A percentile compares a stretch with the other conserved stretches of the same genome.
Conservation (phyloP, 2,113 vertebrate genomes). For the Phalacrocorax pelagicus region DNA sequence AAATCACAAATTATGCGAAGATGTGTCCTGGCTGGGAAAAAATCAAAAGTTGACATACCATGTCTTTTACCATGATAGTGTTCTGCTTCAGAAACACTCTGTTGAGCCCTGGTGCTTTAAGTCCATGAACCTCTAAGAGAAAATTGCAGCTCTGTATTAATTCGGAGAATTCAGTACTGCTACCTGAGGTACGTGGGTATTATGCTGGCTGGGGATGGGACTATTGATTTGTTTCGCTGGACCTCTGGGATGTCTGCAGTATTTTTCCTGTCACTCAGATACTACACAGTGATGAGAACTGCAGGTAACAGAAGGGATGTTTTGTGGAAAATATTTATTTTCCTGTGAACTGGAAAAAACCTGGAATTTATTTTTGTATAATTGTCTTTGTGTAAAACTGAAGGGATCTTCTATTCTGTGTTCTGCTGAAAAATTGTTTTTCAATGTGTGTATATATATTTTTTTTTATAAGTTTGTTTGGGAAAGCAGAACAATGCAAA, state of each 20-base stretch:
- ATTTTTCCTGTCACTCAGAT: neutral
- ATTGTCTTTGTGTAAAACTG: neutral
- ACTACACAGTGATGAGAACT: neutral
- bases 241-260: neutral
- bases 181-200: neutral
- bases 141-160: neutral
- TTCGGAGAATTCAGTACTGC: neutral
- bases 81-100: neutral
- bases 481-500: neutral
- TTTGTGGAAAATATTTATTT: neutral
- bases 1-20: neutral
- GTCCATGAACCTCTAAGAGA: neutral
- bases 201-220: neutral
- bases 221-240: neutral
- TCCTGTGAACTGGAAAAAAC: neutral
- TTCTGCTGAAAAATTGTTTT: neutral
- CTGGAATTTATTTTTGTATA: neutral
- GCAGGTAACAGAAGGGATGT: neutral
- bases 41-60: rapidly evolving
- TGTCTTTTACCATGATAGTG: neutral
- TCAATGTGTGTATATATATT: neutral
- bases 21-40: neutral
- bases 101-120: neutral
- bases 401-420: neutral
- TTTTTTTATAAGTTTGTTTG: neutral